phyloP scores from a whole-genome alignment of 2,797 vertebrate genomes.

The Pseudochaenichthys georgianus region DNA sequence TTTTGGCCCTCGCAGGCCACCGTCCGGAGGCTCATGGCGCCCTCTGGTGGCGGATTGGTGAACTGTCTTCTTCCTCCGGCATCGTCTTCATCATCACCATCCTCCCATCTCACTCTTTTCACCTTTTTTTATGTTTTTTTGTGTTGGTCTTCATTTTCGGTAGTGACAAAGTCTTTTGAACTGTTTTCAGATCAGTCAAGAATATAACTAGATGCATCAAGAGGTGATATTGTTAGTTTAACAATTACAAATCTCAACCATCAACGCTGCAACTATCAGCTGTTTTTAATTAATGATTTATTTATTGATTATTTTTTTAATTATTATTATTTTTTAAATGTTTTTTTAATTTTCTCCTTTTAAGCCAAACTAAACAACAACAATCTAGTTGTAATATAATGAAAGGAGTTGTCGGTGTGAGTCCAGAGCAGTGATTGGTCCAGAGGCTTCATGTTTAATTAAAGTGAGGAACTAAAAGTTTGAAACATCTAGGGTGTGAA shows the following conservation, averaged over 20 bases:
- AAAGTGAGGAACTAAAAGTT: no score
- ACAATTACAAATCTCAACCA: no score
- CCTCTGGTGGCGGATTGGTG: constrained; percentile 55
- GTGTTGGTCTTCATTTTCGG: constrained; percentile 49
- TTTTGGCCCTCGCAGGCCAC: constrained; percentile 24
- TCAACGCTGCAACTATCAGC: neutral
- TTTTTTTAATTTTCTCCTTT: no score
- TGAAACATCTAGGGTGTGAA: no score
- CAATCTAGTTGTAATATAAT: no score
- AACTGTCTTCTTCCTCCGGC: constrained; percentile 16
- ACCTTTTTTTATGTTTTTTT: constrained; percentile 39
- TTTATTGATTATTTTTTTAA: neutral
- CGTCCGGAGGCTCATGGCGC: constrained; percentile 22
- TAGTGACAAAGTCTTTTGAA: constrained; percentile 18
- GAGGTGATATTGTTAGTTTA: no score
- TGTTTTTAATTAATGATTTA: neutral
- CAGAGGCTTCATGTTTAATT: no score
- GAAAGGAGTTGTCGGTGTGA: no score
- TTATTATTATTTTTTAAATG: no score
- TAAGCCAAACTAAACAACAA: no score
- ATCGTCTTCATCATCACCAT: constrained; percentile 3
- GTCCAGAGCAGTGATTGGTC: no score
- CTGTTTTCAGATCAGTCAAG: constrained; percentile 10
- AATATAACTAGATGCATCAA: neutral
- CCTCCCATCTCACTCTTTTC: constrained; percentile 40